Base-by-base conservation (phyloP, 2,797 vertebrate species). In the Syndactyla subalaris region DNA sequence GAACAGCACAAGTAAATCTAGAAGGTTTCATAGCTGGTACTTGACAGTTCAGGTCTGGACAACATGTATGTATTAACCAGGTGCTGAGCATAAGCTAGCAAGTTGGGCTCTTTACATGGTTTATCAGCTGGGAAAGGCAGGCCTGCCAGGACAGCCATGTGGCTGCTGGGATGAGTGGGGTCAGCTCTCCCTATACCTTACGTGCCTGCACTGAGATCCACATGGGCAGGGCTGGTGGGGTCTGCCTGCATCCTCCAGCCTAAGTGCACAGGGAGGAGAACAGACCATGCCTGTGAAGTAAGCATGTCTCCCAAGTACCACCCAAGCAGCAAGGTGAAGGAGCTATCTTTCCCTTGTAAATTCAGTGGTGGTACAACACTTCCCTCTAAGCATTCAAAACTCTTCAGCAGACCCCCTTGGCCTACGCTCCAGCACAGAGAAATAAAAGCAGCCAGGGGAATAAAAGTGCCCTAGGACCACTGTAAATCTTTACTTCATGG, bases 401-500 rank as follows among this genome's bases (percentile, higher is more conserved):
- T 70, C 67, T 88, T 85, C 80, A 63, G 80, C 84, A 92, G 65
- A 80, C 74, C 55, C 71, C 46, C 38, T 77, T 92, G 78, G 86
- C 49, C 38, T 41, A 10, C 20, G 5, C 65, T 83, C 61, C 45
- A 65, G 71, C 49, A 62, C 9, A 41, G 61, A 89, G 63, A 82
- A 83, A 85, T 92, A 87, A 96, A 91, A 92, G 41, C 67, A 87
- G 46, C 24, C 30, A 79, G 65, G 77, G 76, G 83, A 95, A 85
- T 94, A 80, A 89, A 87, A 95, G 38, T 88, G 78, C 84, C 78
- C 34, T 91, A 92, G 68, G 81, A 87, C 54, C 57, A 54, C 86
- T 76, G 74, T 94, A 97, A 97, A 92, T 92, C 65, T 89, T 87
- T 80, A 92, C 61, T 93, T 94, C 75, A 91, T 71, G 93, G 81